phyloP scores from a whole-genome alignment of 2,113 vertebrate genomes.

The Malurus elegans region DNA sequence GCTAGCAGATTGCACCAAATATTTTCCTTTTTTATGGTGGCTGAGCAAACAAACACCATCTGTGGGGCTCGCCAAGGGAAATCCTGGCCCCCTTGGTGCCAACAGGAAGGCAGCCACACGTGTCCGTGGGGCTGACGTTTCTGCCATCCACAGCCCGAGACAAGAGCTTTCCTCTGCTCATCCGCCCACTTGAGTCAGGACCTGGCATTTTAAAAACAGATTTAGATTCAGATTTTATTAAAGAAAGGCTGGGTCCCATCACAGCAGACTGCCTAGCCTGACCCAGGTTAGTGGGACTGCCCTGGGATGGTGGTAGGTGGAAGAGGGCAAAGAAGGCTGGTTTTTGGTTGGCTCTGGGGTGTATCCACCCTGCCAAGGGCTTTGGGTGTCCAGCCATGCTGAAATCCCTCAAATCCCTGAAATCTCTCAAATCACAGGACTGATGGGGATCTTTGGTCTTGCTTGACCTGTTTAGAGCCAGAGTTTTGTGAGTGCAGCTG shows the following conservation, averaged over 20 bases:
- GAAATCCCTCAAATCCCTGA: not conserved
- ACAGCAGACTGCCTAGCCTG: not conserved
- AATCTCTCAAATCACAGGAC: not conserved
- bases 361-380: accelerated
- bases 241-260: not conserved
- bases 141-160: not conserved
- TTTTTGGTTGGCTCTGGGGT: not conserved
- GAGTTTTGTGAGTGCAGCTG: not conserved
- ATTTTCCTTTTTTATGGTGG: constrained; percentile 35
- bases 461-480: not conserved
- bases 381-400: not conserved
- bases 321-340: not conserved
- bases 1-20: constrained; percentile 62
- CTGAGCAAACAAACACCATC: constrained; percentile 69
- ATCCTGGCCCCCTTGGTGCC: not conserved
- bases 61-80: not conserved
- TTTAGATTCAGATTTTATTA: not conserved
- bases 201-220: not conserved
- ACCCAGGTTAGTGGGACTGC: not conserved
- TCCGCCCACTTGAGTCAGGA: accelerated
- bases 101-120: accelerated
- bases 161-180: not conserved
- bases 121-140: not conserved
- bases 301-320: not conserved
- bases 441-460: not conserved